Evolutionary conservation across 2,797 vertebrate species (phyloP).

Genomic region (Anguilla megastoma): DNA sequence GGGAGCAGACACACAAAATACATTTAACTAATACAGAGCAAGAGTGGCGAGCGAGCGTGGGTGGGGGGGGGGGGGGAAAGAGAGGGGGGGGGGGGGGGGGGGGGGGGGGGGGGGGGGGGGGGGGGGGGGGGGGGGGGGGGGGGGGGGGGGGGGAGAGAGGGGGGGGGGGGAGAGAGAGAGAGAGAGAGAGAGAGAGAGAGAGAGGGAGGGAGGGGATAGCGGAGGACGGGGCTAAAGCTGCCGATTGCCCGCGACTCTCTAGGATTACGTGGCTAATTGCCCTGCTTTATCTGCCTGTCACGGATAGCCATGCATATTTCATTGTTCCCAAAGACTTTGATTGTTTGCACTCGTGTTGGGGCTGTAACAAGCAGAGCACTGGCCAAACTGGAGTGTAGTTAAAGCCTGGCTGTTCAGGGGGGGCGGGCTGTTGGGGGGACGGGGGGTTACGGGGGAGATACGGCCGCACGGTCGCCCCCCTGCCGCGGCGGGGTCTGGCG

Average conservation of each 20-base stretch:
- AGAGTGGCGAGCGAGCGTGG: slow-evolving; percentile 38
- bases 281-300: slow-evolving; percentile 83
- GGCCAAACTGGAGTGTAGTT: slow-evolving; percentile 81
- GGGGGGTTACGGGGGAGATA: slow-evolving; percentile 28
- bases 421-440: slow-evolving; percentile 31
- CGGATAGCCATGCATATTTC: slow-evolving; percentile 86
- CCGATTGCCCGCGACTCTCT: slow-evolving; percentile 68
- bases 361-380: slow-evolving; percentile 78
- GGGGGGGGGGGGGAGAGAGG: neutral
- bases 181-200: slow-evolving; percentile 15
- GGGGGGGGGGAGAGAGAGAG: neutral
- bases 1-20: slow-evolving; percentile 85
- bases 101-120: neutral
- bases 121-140: neutral
- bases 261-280: slow-evolving; percentile 87
- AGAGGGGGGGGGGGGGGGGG: neutral
- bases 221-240: slow-evolving; percentile 48
- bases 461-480: slow-evolving; percentile 11
- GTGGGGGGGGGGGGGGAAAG: neutral
- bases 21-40: slow-evolving; percentile 89
- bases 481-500: neutral
- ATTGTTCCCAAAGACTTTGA: slow-evolving; percentile 83
- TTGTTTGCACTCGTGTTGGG: slow-evolving; percentile 76
- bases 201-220: slow-evolving; percentile 25
- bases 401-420: slow-evolving; percentile 64